Conservation (phyloP, 2,797 vertebrate genomes). For the Anomalospiza imberbis region DNA sequence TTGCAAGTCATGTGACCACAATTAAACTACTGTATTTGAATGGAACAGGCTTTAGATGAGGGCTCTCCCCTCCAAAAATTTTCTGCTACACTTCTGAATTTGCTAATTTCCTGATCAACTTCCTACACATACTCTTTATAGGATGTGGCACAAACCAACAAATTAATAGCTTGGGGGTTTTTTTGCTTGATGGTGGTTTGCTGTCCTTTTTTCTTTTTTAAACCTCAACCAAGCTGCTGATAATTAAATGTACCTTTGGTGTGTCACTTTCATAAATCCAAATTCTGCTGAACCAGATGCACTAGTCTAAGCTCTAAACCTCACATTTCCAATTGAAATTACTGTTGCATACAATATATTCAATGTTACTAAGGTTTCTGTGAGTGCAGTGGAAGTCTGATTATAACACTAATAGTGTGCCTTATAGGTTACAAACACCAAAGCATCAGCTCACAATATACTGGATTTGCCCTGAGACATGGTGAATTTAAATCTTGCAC, state of each 20-base stretch:
- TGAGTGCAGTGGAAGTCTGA: not conserved
- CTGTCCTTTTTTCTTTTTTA: not conserved
- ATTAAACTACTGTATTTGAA: not conserved
- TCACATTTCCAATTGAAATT: not conserved
- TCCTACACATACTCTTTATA: not conserved
- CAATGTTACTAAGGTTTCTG: not conserved
- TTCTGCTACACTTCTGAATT: not conserved
- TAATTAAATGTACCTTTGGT: not conserved
- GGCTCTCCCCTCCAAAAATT: not conserved
- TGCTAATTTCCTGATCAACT: not conserved
- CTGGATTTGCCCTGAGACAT: not conserved
- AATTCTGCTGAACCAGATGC: not conserved
- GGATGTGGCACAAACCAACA: not conserved
- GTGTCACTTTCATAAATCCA: not conserved
- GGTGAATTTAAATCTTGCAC: not conserved
- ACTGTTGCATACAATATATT: not conserved
- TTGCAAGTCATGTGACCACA: not conserved
- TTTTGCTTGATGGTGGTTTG: not conserved
- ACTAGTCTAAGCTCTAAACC: not conserved
- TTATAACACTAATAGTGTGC: not conserved
- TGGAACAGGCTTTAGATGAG: not conserved
- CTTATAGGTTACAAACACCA: not conserved
- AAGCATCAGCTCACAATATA: not conserved
- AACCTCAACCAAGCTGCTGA: not conserved
- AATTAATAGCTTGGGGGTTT: rapidly evolving